Evolutionary conservation across 2,113 vertebrate species (phyloP).

Genomic region (Chauna torquata): DNA sequence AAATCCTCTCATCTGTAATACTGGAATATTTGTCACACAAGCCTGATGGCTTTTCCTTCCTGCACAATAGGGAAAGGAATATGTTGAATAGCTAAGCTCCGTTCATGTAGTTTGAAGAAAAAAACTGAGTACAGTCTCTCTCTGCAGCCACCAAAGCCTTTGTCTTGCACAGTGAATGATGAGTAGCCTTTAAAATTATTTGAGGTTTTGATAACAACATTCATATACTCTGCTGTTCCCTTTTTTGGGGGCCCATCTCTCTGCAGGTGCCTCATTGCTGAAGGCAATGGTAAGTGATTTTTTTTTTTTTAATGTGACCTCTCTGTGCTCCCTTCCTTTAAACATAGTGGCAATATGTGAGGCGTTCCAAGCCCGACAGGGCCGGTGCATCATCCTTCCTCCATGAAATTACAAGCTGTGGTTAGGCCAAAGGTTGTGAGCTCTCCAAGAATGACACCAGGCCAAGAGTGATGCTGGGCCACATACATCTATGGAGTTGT

Average conservation of each 20-base stretch:
- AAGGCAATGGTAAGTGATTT: neutral
- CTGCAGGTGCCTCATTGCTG: neutral
- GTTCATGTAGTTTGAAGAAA: neutral
- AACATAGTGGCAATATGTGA: constrained; percentile 10
- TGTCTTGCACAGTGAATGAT: neutral
- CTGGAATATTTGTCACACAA: neutral
- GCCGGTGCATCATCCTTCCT: constrained; percentile 27
- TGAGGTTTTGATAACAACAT: neutral
- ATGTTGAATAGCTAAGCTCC: neutral
- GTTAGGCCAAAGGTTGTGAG: constrained; percentile 47
- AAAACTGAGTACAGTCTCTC: neutral
- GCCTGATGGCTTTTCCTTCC: neutral
- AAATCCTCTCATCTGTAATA: neutral
- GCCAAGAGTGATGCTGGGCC: neutral
- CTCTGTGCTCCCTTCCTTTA: constrained; percentile 16
- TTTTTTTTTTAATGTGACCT: neutral
- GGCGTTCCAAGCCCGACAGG: neutral
- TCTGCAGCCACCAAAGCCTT: neutral
- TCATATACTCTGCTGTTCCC: neutral
- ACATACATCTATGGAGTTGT: neutral
- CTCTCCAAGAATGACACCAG: neutral
- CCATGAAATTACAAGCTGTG: constrained; percentile 61
- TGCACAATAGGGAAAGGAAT: neutral
- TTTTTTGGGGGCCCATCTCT: neutral
- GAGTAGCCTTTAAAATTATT: neutral